Evolutionary conservation across 2,888 invertebrate genomes (phyloP).

Genomic region (Adela reaumurella): DNA sequence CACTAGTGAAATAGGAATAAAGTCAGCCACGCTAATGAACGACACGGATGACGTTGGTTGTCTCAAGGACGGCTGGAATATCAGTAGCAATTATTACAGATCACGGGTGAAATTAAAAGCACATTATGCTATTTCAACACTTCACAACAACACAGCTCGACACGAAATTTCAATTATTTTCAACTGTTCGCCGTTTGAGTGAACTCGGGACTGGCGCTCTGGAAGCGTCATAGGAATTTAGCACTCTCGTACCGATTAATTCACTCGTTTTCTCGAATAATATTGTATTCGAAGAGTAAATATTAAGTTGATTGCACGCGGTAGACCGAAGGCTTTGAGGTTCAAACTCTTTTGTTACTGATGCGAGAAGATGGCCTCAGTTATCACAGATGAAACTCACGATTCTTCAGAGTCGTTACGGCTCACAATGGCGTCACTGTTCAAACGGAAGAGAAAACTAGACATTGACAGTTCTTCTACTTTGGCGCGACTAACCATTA

Average conservation of each 20-base stretch:
- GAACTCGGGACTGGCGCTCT: conserved; percentile 57
- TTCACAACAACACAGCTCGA: too few relatives aligned
- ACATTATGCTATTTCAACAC: too few relatives aligned
- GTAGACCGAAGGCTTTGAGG: background rate
- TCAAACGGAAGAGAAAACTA: conserved; percentile 38
- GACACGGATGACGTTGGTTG: too few relatives aligned
- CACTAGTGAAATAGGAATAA: too few relatives aligned
- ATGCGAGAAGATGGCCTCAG: conserved; percentile 62
- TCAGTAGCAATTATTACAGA: too few relatives aligned
- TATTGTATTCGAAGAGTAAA: conserved; percentile 37
- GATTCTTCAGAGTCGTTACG: conserved; percentile 68
- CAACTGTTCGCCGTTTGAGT: too few relatives aligned
- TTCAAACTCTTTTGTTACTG: conserved; percentile 14
- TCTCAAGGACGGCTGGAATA: too few relatives aligned
- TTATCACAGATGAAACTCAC: conserved; percentile 66
- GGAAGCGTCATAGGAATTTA: conserved; percentile 68
- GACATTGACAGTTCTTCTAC: conserved; percentile 18
- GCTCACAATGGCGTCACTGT: conserved; percentile 81
- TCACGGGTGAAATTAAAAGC: too few relatives aligned
- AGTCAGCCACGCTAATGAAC: too few relatives aligned
- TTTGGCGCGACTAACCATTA: conserved; percentile 19
- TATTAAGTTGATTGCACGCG: conserved; percentile 18
- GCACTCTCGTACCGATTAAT: conserved; percentile 59
- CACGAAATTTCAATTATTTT: too few relatives aligned
- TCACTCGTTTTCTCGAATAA: conserved; percentile 35